Evolutionary conservation across 2,113 vertebrate genomes (phyloP), one percentile per base, ranked within the genome.

Genomic region (Empidonax alnorum): DNA sequence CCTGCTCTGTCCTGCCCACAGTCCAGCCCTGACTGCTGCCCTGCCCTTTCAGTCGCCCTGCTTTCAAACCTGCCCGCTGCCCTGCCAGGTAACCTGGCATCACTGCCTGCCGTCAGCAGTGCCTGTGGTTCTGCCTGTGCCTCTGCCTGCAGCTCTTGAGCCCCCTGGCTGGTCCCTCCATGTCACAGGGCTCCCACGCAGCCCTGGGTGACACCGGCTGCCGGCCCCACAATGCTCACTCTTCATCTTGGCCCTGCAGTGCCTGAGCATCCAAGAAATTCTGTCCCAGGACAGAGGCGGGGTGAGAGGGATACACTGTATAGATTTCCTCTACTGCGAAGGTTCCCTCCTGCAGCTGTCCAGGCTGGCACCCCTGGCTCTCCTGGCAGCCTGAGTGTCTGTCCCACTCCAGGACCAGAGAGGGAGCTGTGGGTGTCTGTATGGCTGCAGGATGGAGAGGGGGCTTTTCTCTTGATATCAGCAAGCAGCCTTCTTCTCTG

Each of bases 381-480:
- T 19, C 37, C 61, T 17, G 58, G 62, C 49, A 49, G 47, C 35
- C 31, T 0, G 25, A 25, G 31, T 5, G 3, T 28, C 59, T 39
- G 33, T 35, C 42, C 69, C 71, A 6, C 0, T 0, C 16, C 4
- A 1, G 67, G 28, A 25, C 12, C 6, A 4, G 30, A 47, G 47
- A 31, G 14, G 35, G 50, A 41, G 33, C 72, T 59, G 28, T 7
- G 67, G 56, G 31, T 39, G 14, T 20, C 27, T 44, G 33, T 25
- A n/a, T 4, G 16, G 44, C 62, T 84, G 80, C 56, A 27, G 79
- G 62, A 49, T 22, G 42, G 53, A 82, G 41, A 69, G 62, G 39
- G 52, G 55, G n/a, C 46, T 55, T 25, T 37, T 55, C 75, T 55
- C 46, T 52, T 2, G 1, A 17, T 3, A 66, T 42, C 63, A 49